Conservation (phyloP, 2,888 invertebrate species). For the Polia nebulosa region DNA sequence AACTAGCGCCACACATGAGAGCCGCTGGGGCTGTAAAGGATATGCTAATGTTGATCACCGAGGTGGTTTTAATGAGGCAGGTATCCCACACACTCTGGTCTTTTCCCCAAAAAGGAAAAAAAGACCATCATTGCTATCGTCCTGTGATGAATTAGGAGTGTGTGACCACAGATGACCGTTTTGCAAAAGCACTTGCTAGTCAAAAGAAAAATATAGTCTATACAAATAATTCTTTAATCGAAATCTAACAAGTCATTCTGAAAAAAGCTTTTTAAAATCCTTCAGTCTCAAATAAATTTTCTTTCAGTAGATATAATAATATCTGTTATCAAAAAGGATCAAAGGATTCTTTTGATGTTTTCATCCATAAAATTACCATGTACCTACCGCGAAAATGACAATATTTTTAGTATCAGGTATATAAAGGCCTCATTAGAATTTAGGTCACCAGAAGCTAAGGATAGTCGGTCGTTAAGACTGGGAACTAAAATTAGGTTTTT, state of each 20-base stretch:
- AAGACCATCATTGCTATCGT: too few species aligned
- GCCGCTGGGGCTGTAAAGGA: too few species aligned
- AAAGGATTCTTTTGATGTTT: slow-evolving; percentile 36
- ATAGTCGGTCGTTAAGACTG: not conserved
- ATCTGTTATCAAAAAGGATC: slow-evolving; percentile 32
- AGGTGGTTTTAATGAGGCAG: too few species aligned
- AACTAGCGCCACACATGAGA: too few species aligned
- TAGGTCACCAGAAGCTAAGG: slow-evolving; percentile 1
- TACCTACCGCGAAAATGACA: slow-evolving; percentile 14
- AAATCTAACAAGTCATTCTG: not conserved
- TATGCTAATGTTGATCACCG: too few species aligned
- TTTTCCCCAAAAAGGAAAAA: too few species aligned
- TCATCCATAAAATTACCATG: slow-evolving; percentile 11
- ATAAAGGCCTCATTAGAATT: not conserved
- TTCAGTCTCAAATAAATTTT: not conserved
- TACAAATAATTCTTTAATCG: not conserved
- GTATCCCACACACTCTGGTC: too few species aligned
- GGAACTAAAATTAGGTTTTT: not conserved
- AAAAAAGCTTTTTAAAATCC: not conserved
- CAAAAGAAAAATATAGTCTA: not conserved
- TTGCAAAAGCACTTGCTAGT: not conserved
- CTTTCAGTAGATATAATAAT: too few species aligned
- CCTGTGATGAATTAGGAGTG: too few species aligned
- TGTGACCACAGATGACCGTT: not conserved
- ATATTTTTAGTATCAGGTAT: slow-evolving; percentile 27